A percentile compares a stretch with the other conserved stretches of the same genome.
Conservation (phyloP, 2,888 invertebrate species). For the Agrotis ipsilon region DNA sequence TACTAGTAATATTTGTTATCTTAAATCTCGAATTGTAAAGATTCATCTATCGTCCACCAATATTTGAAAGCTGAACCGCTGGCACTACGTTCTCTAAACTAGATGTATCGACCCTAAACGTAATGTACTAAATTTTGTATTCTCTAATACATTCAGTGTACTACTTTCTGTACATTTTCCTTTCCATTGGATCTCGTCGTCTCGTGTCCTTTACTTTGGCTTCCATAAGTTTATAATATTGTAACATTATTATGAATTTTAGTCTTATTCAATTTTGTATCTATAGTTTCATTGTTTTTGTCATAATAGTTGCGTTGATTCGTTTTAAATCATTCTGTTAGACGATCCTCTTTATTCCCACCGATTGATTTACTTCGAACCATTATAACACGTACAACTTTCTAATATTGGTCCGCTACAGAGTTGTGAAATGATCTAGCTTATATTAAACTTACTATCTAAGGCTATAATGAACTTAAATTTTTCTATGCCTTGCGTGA, state of each 20-base stretch:
- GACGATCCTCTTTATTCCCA: slow-evolving; percentile 43
- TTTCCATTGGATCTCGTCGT: slow-evolving; percentile 52
- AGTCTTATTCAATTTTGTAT: slow-evolving; percentile 55
- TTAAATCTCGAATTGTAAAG: slow-evolving; percentile 84
- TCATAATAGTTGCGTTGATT: slow-evolving; percentile 35
- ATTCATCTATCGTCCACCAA: slow-evolving; percentile 85
- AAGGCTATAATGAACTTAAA: slow-evolving; percentile 88
- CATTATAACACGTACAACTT: slow-evolving; percentile 89
- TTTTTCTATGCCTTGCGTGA: slow-evolving; percentile 89
- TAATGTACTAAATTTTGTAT: slow-evolving; percentile 82
- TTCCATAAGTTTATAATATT: slow-evolving; percentile 37
- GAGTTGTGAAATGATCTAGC: slow-evolving; percentile 89
- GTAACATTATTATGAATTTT: slow-evolving; percentile 53
- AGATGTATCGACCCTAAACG: slow-evolving; percentile 82
- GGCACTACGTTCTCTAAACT: slow-evolving; percentile 84
- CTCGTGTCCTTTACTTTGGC: slow-evolving; percentile 34
- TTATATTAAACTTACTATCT: slow-evolving; percentile 82
- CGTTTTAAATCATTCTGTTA: slow-evolving; percentile 36
- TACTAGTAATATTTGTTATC: slow-evolving; percentile 77
- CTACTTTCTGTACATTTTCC: slow-evolving; percentile 78
- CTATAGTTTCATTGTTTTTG: slow-evolving; percentile 40
- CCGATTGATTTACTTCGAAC: slow-evolving; percentile 70
- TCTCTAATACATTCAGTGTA: slow-evolving; percentile 81
- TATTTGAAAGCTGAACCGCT: slow-evolving; percentile 91
- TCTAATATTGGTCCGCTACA: slow-evolving; percentile 91